Base-by-base conservation (phyloP, 2,797 vertebrate species). In the Gymnoscopelus braueri region DNA sequence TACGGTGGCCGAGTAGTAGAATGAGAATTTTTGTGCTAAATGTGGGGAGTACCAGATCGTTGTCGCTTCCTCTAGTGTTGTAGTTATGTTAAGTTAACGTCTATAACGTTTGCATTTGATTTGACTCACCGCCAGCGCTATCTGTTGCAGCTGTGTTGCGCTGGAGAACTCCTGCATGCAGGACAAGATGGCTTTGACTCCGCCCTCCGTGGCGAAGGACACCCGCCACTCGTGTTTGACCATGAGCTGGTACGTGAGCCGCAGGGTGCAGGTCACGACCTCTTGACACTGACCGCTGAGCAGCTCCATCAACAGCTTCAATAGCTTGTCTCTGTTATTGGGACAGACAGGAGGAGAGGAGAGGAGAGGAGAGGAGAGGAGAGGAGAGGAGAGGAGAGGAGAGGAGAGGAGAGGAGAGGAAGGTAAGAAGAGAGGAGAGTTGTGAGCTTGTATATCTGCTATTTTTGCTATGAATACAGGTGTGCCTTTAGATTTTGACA, bases 191-290 rank as follows among this genome's bases (percentile, higher is more conserved):
- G 96, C 96, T 11, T 95, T 95, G 86, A 97, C 95, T 0, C 96
- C 97, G 0, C 96, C 97, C 84, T 96, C 96, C 0, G 95, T 96
- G 87, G 96, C 96, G 0, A 98, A 98, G 10, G 89, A 86, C 0
- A 96, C 93, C 0, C 95, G 93, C 96, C 96, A 95, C 65, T 97
- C 95, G 0, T 94, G 90, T 29, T 91, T 93, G 1, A 92, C 92
- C 95, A 96, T 89, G 6, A 98, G 93, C 62, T 89, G 65, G 48
- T 94, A 95, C 1, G 95, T 94, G 65, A 99, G 88, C 7, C 94
- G 91, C 67, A 99, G 89, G 0, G 90, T 80, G 71, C 87, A 78
- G n/a, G 89, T 79, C 54, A 93, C 93, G 82, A 96, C 92, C 75
- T 96, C 95, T 39, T 89, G 89, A 57, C 79, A 87, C 74, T 94